Base-by-base conservation (phyloP, 2,888 invertebrate genomes). In the Thera britannica region DNA sequence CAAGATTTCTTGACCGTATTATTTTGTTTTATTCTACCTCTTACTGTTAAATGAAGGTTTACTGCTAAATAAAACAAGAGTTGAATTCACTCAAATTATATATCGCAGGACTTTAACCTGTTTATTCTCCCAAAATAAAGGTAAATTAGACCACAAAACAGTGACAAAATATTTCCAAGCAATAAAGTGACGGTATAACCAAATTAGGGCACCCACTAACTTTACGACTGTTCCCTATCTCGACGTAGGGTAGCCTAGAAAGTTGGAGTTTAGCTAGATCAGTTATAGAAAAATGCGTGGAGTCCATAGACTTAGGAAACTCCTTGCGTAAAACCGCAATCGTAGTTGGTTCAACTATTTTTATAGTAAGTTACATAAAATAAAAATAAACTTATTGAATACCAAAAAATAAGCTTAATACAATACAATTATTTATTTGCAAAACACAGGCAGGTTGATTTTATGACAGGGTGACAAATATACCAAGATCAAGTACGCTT, bases 131-230 rank as follows among this genome's bases (percentile, higher is more conserved):
- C 52, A 68, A 73, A 71, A 71, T 73, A 73, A 73, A 74, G 70
- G 70, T 74, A 71, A 72, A 75, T 72, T 72, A 64, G 68, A 65
- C 70, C 74, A 72, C 72, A 70, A 67, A 67, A 72, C 71, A 71
- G 72, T 74, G 70, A 72, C 75, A 72, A 67, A 74, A 74, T 67
- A 72, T 74, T 74, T 75, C 72, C 70, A 71, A 56, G 58, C 75
- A 72, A 72, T 75, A 75, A 75, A 75, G 61, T 68, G 70, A 65
- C 75, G 65, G 65, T 74, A 72, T 74, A 72, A 75, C 72, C 72
- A 73, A 75, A 75, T 75, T 74, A 74, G 74, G 74, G 72, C 70
- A 70, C 68, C 75, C 72, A 72, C 74, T 72, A 74, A 75, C 69
- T 75, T 75, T 74, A 75, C 74, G 75, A 74, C 69, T 62, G 67